These are phyloP conservation scores for Silurus aristotelis DNA, from an alignment of 2,797 vertebrate genomes.

Conservation along the genomic window DNA sequence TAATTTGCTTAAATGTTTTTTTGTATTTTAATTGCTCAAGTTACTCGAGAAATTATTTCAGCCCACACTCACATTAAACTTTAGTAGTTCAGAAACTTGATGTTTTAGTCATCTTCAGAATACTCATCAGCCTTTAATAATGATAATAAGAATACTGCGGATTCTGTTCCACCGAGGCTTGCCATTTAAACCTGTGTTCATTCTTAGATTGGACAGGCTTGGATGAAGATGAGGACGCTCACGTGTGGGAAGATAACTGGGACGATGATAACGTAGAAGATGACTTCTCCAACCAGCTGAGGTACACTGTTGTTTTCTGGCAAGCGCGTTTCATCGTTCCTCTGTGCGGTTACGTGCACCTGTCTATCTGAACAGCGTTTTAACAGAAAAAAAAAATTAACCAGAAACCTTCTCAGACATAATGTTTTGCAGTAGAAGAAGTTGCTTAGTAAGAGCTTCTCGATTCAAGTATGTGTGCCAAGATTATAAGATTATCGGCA, in stretches of 20 bases:
- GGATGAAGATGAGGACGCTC: slow-evolving; percentile 97
- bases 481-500: background rate
- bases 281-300: slow-evolving; percentile 97
- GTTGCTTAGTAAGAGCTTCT: background rate
- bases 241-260: slow-evolving; percentile 99
- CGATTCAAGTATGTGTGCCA: background rate
- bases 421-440: background rate
- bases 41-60: too few relatives aligned
- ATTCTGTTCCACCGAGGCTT: background rate
- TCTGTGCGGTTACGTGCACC: background rate
- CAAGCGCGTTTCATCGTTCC: background rate
- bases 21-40: too few relatives aligned
- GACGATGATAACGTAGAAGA: slow-evolving; percentile 99
- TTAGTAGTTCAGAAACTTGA: too few relatives aligned
- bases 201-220: slow-evolving; percentile 92
- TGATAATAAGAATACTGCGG: background rate
- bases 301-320: slow-evolving; percentile 70
- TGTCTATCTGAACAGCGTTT: background rate
- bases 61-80: background rate
- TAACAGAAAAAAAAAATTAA: background rate
- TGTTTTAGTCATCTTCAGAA: background rate
- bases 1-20: too few relatives aligned
- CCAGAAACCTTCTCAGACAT: background rate
- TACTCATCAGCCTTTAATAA: background rate
- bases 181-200: background rate